Conservation (phyloP, 2,888 invertebrate genomes). For the Cremastinae sp. region DNA sequence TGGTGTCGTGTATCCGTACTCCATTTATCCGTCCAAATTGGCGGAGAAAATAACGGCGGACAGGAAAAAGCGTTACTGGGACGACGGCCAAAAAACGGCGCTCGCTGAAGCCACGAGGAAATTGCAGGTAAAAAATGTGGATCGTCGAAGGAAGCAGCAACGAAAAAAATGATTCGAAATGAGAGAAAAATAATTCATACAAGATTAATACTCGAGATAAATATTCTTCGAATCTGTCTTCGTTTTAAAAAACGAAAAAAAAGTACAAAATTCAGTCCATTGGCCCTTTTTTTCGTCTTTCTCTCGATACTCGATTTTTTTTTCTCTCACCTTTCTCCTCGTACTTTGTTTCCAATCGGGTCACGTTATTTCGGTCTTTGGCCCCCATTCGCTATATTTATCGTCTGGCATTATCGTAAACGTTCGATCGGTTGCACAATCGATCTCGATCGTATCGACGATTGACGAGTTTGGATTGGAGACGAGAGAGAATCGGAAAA, state of each 20-base stretch:
- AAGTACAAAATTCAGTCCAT: too few relatives aligned
- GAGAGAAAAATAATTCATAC: neutral
- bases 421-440: slow-evolving; percentile 38
- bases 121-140: slow-evolving; percentile 82
- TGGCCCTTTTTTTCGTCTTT: slow-evolving; percentile 57
- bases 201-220: too few relatives aligned
- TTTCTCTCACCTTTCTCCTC: slow-evolving; percentile 9
- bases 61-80: slow-evolving; percentile 90
- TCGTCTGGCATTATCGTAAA: slow-evolving; percentile 75
- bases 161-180: slow-evolving; percentile 6
- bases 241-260: too few relatives aligned
- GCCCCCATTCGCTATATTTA: slow-evolving; percentile 76
- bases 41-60: slow-evolving; percentile 91
- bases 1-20: slow-evolving; percentile 92
- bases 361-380: slow-evolving; percentile 67
- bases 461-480: neutral
- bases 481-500: neutral
- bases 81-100: slow-evolving; percentile 89
- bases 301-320: slow-evolving; percentile 23
- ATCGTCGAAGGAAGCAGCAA: neutral
- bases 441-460: slow-evolving; percentile 7
- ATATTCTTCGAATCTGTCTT: neutral
- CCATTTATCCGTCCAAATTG: slow-evolving; percentile 92
- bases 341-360: slow-evolving; percentile 54
- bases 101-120: slow-evolving; percentile 89